phyloP scores from a whole-genome alignment of 1,140 invertebrate species.

The Panulirus ornatus region DNA sequence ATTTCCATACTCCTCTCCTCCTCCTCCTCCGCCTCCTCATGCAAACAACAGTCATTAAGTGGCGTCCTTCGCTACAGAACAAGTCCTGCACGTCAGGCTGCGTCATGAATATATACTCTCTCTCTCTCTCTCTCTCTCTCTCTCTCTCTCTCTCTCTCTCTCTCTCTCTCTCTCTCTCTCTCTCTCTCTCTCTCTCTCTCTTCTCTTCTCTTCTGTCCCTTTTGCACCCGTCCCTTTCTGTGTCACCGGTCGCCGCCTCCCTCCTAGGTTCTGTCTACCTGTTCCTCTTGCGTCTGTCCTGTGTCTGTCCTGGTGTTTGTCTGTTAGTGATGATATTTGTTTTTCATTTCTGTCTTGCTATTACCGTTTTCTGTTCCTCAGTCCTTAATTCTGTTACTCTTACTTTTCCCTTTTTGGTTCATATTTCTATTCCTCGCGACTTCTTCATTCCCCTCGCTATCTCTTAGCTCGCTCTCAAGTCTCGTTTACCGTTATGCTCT shows the following conservation, averaged over 20 bases:
- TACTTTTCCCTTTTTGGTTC: not conserved
- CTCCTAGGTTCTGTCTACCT: not conserved
- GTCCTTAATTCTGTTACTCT: not conserved
- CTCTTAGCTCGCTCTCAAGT: not conserved
- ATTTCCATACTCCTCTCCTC: not conserved
- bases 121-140: not conserved
- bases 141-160: not conserved
- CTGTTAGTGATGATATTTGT: not conserved
- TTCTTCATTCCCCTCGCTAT: not conserved
- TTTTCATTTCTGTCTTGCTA: not conserved
- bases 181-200: not conserved
- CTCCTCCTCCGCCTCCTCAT: not conserved
- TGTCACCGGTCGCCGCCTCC: too few species aligned
- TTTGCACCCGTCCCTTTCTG: not conserved
- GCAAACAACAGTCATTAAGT: not conserved
- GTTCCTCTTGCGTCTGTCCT: not conserved
- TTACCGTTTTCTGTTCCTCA: not conserved
- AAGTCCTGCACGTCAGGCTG: not conserved
- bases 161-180: not conserved
- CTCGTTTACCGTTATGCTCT: not conserved
- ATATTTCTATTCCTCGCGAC: not conserved
- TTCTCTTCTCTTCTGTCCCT: not conserved
- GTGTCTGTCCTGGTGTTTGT: too few species aligned
- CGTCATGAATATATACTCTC: not conserved
- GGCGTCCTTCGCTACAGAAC: not conserved